These are phyloP conservation scores for Hesperia comma DNA, from an alignment of 2,888 invertebrate species.

Conservation along the genomic window DNA sequence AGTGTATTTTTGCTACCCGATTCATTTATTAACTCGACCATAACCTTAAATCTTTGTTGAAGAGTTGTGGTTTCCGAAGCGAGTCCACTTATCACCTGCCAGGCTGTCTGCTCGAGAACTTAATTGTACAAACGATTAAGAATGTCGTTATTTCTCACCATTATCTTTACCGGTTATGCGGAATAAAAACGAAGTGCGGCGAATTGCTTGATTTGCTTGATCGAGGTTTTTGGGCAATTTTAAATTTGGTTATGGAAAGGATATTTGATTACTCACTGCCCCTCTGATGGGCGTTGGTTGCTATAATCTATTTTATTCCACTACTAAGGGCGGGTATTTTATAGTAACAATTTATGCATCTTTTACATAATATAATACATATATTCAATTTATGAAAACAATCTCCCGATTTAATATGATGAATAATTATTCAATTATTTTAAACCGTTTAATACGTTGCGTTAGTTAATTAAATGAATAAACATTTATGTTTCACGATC, in stretches of 20 bases:
- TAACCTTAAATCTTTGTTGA: conserved; percentile 31
- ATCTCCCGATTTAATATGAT: too few species aligned
- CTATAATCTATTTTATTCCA: too few species aligned
- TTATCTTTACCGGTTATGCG: conserved; percentile 32
- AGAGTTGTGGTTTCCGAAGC: conserved; percentile 10
- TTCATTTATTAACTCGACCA: conserved; percentile 29
- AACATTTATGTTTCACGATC: too few species aligned
- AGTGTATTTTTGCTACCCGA: conserved; percentile 28
- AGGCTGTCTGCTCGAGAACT: conserved; percentile 13
- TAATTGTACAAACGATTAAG: conserved; percentile 28
- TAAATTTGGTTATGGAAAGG: neutral
- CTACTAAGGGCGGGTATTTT: too few species aligned
- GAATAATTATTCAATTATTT: too few species aligned
- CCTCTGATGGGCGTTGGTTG: too few species aligned
- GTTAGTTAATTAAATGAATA: too few species aligned
- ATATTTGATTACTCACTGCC: too few species aligned
- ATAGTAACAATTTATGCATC: too few species aligned
- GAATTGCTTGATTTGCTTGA: neutral
- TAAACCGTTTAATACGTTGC: too few species aligned
- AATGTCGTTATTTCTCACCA: conserved; percentile 25
- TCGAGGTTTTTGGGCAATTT: neutral
- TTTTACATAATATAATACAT: too few species aligned
- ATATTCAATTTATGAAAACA: too few species aligned
- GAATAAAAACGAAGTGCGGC: neutral
- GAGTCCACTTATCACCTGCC: conserved; percentile 25